Evolutionary conservation across 2,888 invertebrate species (phyloP).

Genomic region (Dasypogon diadema): DNA sequence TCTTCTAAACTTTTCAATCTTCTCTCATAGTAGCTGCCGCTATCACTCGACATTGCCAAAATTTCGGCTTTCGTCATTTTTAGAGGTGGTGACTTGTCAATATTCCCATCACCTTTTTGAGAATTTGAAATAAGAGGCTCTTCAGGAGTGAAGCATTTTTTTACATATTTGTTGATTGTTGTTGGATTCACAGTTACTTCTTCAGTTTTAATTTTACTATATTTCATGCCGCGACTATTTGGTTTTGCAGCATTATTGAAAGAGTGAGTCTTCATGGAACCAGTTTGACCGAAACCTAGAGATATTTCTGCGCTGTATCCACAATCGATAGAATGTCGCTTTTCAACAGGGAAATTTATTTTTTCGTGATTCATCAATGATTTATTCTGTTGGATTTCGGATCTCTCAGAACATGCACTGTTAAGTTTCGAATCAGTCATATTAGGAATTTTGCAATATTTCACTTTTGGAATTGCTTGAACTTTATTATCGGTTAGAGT

Average conservation of each 20-base stretch:
- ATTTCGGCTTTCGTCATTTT: constrained; percentile 14
- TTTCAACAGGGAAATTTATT: constrained; percentile 54
- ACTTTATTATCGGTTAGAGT: constrained; percentile 21
- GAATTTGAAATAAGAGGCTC: neutral
- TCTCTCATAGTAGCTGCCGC: constrained; percentile 60
- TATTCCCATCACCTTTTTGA: neutral
- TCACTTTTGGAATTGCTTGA: constrained; percentile 49
- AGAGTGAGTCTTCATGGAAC: neutral
- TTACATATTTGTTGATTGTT: neutral
- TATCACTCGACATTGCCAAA: constrained; percentile 49
- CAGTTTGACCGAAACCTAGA: neutral
- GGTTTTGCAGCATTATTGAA: neutral
- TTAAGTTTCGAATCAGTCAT: neutral
- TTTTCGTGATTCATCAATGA: neutral
- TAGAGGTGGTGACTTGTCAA: neutral
- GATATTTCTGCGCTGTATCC: constrained; percentile 18
- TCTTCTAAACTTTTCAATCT: constrained; percentile 61
- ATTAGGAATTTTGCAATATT: constrained; percentile 53
- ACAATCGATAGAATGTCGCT: constrained; percentile 60
- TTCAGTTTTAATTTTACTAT: neutral
- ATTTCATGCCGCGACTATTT: neutral
- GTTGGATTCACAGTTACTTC: neutral
- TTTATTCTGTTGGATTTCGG: constrained; percentile 16
- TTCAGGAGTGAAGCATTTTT: constrained; percentile 30
- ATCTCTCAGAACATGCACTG: constrained; percentile 36